Percentiles rank a stretch among this genome's conserved stretches.
Evolutionary conservation across 2,113 vertebrate genomes (phyloP).

Genomic region (Triplophysa dalaica): DNA sequence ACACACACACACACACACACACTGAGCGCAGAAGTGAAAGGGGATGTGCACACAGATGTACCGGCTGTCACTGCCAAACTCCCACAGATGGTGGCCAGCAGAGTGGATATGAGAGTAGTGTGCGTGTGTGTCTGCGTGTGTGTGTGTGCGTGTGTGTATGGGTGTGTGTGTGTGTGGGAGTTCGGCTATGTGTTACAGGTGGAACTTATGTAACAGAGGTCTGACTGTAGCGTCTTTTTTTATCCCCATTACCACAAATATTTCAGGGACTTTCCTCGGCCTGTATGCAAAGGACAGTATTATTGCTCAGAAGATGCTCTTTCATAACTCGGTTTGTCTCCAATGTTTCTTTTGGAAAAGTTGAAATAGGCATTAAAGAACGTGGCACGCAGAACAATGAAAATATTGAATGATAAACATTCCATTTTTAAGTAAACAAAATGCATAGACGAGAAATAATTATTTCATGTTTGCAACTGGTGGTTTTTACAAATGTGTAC

Average conservation of each 20-base stretch:
- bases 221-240: conserved; percentile 34
- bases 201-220: conserved; percentile 52
- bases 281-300: not conserved
- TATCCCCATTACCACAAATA: conserved; percentile 40
- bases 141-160: conserved; percentile 38
- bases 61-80: conserved; percentile 71
- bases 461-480: too few species aligned
- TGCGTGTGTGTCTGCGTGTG: conserved; percentile 48
- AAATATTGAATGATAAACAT: too few species aligned
- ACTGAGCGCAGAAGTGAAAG: conserved; percentile 74
- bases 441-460: too few species aligned
- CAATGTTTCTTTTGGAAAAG: too few species aligned
- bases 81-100: conserved; percentile 72
- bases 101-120: conserved; percentile 76
- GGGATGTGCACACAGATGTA: conserved; percentile 76
- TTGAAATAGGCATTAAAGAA: too few species aligned
- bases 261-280: conserved; percentile 57
- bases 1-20: conserved; percentile 46
- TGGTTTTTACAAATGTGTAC: too few species aligned
- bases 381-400: too few species aligned
- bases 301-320: not conserved
- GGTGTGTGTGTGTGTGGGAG: conserved; percentile 37
- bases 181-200: conserved; percentile 52
- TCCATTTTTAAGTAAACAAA: too few species aligned
- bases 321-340: not conserved